Conservation (phyloP, 2,888 invertebrate species). For the Gerosis bhagava region DNA sequence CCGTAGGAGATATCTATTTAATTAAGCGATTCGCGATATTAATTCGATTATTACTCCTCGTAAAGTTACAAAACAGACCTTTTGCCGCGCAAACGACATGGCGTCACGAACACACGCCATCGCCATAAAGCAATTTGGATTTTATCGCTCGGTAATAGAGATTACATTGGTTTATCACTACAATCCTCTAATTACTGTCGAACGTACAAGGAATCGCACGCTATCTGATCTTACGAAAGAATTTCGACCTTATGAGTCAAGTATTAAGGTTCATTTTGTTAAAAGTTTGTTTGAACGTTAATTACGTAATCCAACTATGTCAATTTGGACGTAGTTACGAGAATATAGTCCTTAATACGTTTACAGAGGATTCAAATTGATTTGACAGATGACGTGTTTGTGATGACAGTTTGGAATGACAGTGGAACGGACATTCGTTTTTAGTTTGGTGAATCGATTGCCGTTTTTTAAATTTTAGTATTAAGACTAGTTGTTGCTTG, state of each 20-base stretch:
- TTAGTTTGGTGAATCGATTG: too few relatives aligned
- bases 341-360: conserved; percentile 31
- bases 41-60: conserved; percentile 73
- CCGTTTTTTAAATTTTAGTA: too few relatives aligned
- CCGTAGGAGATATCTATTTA: conserved; percentile 66
- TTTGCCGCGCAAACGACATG: conserved; percentile 61
- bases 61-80: conserved; percentile 69
- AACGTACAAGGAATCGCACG: conserved; percentile 53
- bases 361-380: conserved; percentile 33
- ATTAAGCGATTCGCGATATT: conserved; percentile 77
- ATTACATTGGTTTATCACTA: conserved; percentile 71
- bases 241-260: conserved; percentile 40
- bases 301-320: conserved; percentile 36
- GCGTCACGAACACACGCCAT: conserved; percentile 55
- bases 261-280: conserved; percentile 35
- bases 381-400: too few relatives aligned
- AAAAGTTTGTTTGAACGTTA: conserved; percentile 25
- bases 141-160: conserved; percentile 72
- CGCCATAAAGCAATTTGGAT: conserved; percentile 70
- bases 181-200: conserved; percentile 65
- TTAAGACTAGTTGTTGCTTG: too few relatives aligned
- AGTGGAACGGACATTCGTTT: too few relatives aligned
- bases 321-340: too few relatives aligned
- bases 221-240: conserved; percentile 39
- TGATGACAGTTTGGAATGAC: too few relatives aligned